Base-by-base conservation (phyloP, 2,888 invertebrate species). In the Troides aeacus region DNA sequence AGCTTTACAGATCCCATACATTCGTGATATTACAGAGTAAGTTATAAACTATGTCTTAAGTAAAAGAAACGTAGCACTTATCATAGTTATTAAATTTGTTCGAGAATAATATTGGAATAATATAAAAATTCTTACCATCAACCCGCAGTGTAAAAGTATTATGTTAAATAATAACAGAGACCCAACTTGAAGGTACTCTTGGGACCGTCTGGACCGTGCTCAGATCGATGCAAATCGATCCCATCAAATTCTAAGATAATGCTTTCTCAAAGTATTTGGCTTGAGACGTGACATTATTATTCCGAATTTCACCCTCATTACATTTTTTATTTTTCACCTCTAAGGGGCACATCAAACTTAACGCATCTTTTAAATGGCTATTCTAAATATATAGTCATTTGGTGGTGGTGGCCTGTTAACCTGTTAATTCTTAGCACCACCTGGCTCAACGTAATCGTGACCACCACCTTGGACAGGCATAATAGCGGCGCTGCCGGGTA, bases 161-260 rank as follows among this genome's bases (percentile, higher is more conserved):
- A 65, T 65, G n/a, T 58, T 59, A 59, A 58, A 59, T 57, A 46
- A 59, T 17, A 46, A 59, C 30, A 30, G 46, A 46, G 59, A 24
- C 46, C 50, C n/a, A 59, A 30, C 42, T 60, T 65, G 59, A 59
- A 65, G 24, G 65, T 46, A 30, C 65, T 46, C 24, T 21, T 21
- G 46, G 46, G 46, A 59, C 46, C 59, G 42, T 59, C 6, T 46
- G 59, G 59, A 65, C 65, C 65, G n/a, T 30, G 24, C 65, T 50
- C 23, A 1, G 59, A 65, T 65, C 65, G 46, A 65, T 65, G 65
- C 65, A 65, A 59, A 65, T 65, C 23, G 65, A 59, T 59, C 30
- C 65, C 23, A 59, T 65, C 59, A 65, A 59, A 65, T 65, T 59
- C 30, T 42, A 50, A 59, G 46, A 59, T 58, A 65, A 59, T 65